Base-by-base conservation (phyloP, 2,888 invertebrate genomes). In the Pammene fasciana region DNA sequence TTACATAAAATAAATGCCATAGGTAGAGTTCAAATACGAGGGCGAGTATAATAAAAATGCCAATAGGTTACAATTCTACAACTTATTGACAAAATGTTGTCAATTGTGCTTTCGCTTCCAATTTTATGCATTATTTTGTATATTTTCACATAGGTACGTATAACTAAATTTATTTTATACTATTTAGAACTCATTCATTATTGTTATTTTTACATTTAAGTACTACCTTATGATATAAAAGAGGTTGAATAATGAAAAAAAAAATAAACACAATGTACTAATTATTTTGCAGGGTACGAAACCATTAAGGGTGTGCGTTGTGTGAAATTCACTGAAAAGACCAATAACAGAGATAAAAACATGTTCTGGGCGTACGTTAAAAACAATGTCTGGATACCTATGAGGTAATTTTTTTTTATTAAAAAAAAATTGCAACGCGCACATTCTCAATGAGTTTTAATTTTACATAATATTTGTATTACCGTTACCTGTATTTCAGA, bases 291-390 rank as follows among this genome's bases (percentile, higher is more conserved):
- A 54, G 52, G 52, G 5, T n/a, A 6, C 34, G 34, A 34, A 54
- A 54, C 34, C 13, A n/a, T 54, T n/a, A 26, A 54, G 2, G 52
- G 52, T n/a, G 2, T 54, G 6, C 26, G 34, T 34, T 54, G 52
- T 54, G 52, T 34, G n/a, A 34, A 34, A 34, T 54, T 54, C n/a
- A 54, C 34, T 54, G 52, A 54, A 54, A 54, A 54, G n/a, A 54
- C 26, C n/a, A 34, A 2, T 6, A 54, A 34, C 8, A 10, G 2
- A 0, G 52, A 54, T 34, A 54, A 54, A 54, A 54, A 54, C n/a
- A 34, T 34, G 13, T 34, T 54, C 5, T 54, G 52, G 52, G 52
- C 52, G 0, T 54, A 54, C 52, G 10, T 43, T 43, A 34, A 1
- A 11, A 54, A 54, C n/a, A 54, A 34, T 13, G 1, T 8, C 6